Evolutionary conservation across 1,140 invertebrate species (phyloP).

Genomic region (Atopsyche davidsoni): DNA sequence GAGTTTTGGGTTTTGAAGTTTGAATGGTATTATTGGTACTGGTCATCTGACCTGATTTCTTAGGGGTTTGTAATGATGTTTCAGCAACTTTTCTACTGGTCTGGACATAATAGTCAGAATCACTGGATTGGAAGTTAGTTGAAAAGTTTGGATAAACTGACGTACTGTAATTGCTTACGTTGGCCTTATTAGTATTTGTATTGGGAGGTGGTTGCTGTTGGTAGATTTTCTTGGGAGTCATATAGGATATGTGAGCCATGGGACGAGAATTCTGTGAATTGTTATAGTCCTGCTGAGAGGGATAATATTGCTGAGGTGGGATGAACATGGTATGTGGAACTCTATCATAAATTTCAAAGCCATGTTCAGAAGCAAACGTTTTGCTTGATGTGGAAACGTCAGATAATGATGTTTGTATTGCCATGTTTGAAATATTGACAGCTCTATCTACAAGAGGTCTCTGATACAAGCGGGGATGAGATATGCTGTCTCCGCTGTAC

Average conservation of each 20-base stretch:
- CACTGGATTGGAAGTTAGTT: too few relatives aligned
- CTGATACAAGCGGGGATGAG: background rate
- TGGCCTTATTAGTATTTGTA: background rate
- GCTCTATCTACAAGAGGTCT: background rate
- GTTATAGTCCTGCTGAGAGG: slow-evolving; percentile 1
- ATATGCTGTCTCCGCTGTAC: background rate
- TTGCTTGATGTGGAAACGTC: slow-evolving; percentile 16
- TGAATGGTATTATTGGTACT: background rate
- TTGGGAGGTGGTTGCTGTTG: slow-evolving; percentile 1
- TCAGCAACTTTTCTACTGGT: background rate
- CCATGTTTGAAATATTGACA: slow-evolving; percentile 12
- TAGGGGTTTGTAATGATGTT: background rate
- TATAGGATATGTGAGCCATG: slow-evolving; percentile 10
- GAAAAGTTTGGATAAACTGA: background rate
- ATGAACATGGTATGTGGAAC: slow-evolving; percentile 5
- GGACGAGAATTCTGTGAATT: background rate
- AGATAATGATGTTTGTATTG: slow-evolving; percentile 16
- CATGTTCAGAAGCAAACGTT: slow-evolving; percentile 13
- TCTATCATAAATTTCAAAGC: slow-evolving; percentile 2
- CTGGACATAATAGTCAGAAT: background rate
- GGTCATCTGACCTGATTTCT: background rate
- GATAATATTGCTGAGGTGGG: background rate
- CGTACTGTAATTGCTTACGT: background rate
- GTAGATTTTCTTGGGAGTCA: too few relatives aligned
- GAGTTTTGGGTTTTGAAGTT: background rate